Evolutionary conservation across 2,113 vertebrate species (phyloP), one percentile per base, ranked within the genome.

Genomic region (Apaloderma vittatum): DNA sequence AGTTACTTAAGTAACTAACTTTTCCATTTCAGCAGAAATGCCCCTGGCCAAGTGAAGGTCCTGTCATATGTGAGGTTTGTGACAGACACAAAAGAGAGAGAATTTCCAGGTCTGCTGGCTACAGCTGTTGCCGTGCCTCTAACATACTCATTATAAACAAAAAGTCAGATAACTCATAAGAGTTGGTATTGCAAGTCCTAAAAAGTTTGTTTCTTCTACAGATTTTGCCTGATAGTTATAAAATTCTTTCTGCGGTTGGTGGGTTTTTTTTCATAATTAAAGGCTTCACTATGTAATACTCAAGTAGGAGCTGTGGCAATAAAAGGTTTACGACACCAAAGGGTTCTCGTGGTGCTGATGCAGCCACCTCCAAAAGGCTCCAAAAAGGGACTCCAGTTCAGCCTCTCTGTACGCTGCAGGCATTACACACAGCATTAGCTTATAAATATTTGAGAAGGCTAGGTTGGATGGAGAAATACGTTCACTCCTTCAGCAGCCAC

Each of bases 361-460:
- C 77, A 91, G 91, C 68, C 94, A 86, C 3, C 78, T 96, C 95
- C 68, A 82, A 92, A 93, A 72, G 55, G 76, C 88, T 91, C 54
- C 45, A 43, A 87, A 94, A 95, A 93, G 75, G 77, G 45, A 59
- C 84, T 87, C 70, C 40, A 46, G 70, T 74, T 91, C 81, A 82
- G 82, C 57, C 61, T 82, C 83, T 92, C 86, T 86, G 72, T 61
- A 72, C 71, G 78, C 90, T 91, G 43, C 32, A 36, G 43, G 59
- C 75, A 74, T 74, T 57, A 20, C 61, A 93, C 4, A 90, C 91
- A 94, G 65, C 79, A 86, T 85, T 94, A 88, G 43, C 70, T 90
- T 77, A 90, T 95, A 94, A 97, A 97, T 95, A 95, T 94, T 86
- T 95, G 88, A 94, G 82, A 87, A 83, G 72, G 34, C 4, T 55